Conservation (phyloP, 2,113 vertebrate species). For the Prinia subflava region DNA sequence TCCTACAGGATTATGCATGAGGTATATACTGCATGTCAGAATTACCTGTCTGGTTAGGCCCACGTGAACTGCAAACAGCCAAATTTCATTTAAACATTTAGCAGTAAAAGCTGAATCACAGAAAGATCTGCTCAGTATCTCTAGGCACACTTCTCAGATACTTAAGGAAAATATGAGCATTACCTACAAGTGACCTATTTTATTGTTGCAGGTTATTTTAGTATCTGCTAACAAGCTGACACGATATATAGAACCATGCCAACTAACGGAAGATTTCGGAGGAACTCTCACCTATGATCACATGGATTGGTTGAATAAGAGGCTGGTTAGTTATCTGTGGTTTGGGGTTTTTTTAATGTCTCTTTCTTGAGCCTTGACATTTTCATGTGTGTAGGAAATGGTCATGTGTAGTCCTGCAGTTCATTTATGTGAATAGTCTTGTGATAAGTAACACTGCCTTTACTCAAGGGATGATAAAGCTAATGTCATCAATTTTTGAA, state of each 20-base stretch:
- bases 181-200: neutral
- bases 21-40: neutral
- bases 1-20: neutral
- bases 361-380: neutral
- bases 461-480: neutral
- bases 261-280: conserved; percentile 96
- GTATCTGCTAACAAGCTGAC: conserved; percentile 98
- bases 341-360: neutral
- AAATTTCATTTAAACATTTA: neutral
- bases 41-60: neutral
- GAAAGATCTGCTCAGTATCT: neutral
- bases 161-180: neutral
- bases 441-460: neutral
- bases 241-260: conserved; percentile 95
- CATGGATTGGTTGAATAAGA: conserved; percentile 97
- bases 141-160: neutral
- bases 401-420: neutral
- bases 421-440: neutral
- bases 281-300: conserved; percentile 97
- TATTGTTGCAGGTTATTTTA: conserved; percentile 88
- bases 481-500: neutral
- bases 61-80: neutral
- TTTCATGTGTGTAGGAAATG: neutral
- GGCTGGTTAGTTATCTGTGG: conserved; percentile 81
- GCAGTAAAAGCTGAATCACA: neutral